Base-by-base conservation (phyloP, 2,888 invertebrate species). In the Endotricha flammealis region DNA sequence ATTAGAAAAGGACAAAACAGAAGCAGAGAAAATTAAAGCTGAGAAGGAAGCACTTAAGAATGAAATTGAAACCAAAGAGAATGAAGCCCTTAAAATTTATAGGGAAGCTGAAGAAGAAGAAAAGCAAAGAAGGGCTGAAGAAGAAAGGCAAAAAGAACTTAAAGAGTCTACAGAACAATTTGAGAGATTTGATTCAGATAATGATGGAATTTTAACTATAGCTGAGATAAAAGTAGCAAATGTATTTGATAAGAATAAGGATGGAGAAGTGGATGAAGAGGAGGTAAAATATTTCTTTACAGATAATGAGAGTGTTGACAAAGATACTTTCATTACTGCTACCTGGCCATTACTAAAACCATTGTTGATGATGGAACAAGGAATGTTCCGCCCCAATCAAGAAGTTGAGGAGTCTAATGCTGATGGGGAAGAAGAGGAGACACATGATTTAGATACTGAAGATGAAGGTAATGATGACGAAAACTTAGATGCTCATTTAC, bases 211-310 rank as follows among this genome's bases (percentile, higher is more conserved):
- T 25, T 69, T 97, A 22, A 90, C 91, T 42, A 59, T 91, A 29
- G 78, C 86, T 37, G 95, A 93, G 81, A 66, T 95, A 4, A 91
- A 92, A 77, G 88, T 90, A 1, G 90, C 92, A 39, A 87, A 89
- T 57, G 91, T 91, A 29, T 95, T 99, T 80, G 99, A 99, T 81
- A 92, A 91, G 53, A 93, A 99, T 76, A 91, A 91, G 42, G 93
- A 98, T 87, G 98, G 97, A 5, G 90, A 90, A 55, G 95, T 99
- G 9, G 91, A 93, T 40, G 91, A 92, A 12, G 97, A 97, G 39
- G 98, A 99, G 85, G 93, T 95, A 0, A 91, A 90, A 60, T 91
- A 88, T 60, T 94, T 93, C 74, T 77, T 94, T 35, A 90, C 90
- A 48, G 91, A 92, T 40, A 88, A 89, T 39, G 90, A 91, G 28